Base-by-base conservation (phyloP, 1,140 invertebrate genomes). In the Belonocnema kinseyi region DNA sequence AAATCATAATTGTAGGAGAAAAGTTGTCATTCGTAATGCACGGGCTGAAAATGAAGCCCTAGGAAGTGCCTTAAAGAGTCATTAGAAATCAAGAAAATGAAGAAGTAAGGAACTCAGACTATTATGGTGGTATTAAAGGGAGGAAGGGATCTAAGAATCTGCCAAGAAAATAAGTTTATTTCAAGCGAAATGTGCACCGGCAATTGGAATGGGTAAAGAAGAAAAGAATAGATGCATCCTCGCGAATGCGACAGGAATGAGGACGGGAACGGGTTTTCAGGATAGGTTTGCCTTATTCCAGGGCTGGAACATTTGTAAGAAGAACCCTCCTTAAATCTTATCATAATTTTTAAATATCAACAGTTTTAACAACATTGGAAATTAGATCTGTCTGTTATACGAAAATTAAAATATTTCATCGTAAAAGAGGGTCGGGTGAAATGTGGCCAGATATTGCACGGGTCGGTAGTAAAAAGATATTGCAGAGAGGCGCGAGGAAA, bases 211-310 rank as follows among this genome's bases (percentile, higher is more conserved):
- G 53, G 53, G 19, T 17, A 17, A 54, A 54, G 53, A 54, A 54
- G 53, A 54, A 66, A 33, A 66, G 58, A 66, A 66, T 66, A 66
- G 58, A 66, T 54, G 53, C 53, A 54, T 54, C 17, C 17, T 19
- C 17, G 53, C n/a, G 53, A 54, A 54, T 54, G 53, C 53, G 53
- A 54, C 17, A 17, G 17, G n/a, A 66, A 66, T 33, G 61, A 26
- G 61, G 53, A 54, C 17, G 53, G 17, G n/a, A 66, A 66, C 61
- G 61, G 61, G 61, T 66, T 66, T 66, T 21, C 58, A 66, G 58
- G 26, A 66, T 66, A 66, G 26, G 16, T 11, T 16, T 66, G 61
- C 14, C 33, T n/a, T 40, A 66, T 66, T 46, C 26, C 26, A 66
- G 61, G 61, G 61, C 26, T 66, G 61, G 26, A 66, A 66, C 40